These are phyloP conservation scores for Pelecanoides urinatrix DNA, from an alignment of 2,113 vertebrate genomes.

Conservation along the genomic window DNA sequence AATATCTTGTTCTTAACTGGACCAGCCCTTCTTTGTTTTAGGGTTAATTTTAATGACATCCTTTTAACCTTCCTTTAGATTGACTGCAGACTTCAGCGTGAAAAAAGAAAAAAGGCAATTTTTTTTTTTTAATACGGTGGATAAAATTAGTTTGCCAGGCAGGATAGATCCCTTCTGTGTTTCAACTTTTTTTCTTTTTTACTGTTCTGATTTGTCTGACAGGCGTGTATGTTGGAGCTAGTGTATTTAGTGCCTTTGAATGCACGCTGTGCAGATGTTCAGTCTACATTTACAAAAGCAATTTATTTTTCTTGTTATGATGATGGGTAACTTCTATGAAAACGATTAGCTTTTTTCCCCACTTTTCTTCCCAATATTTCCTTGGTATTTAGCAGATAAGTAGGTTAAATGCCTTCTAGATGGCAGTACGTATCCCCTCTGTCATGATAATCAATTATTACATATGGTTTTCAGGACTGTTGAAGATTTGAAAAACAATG, in stretches of 20 bases:
- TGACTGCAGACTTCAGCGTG: not conserved
- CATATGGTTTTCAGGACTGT: slow-evolving; percentile 82
- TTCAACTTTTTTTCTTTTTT: not conserved
- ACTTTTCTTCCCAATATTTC: not conserved
- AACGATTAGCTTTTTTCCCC: not conserved
- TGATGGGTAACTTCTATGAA: not conserved
- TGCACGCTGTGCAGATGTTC: not conserved
- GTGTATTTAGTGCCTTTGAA: not conserved
- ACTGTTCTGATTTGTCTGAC: not conserved
- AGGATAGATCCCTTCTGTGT: not conserved
- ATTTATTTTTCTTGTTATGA: not conserved
- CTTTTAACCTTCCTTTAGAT: not conserved
- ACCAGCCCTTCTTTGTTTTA: not conserved
- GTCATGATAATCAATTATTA: not conserved
- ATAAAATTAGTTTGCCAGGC: not conserved
- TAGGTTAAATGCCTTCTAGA: not conserved
- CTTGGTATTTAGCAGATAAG: not conserved
- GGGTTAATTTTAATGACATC: not conserved
- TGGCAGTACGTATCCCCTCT: not conserved
- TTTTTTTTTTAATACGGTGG: not conserved
- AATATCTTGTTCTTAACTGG: not conserved
- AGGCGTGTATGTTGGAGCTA: not conserved
- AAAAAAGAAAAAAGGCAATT: not conserved
- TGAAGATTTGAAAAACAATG: slow-evolving; percentile 97
- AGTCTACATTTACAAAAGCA: not conserved